Base-by-base conservation (phyloP, 2,888 invertebrate species). In the Acanthopleura granulata region DNA sequence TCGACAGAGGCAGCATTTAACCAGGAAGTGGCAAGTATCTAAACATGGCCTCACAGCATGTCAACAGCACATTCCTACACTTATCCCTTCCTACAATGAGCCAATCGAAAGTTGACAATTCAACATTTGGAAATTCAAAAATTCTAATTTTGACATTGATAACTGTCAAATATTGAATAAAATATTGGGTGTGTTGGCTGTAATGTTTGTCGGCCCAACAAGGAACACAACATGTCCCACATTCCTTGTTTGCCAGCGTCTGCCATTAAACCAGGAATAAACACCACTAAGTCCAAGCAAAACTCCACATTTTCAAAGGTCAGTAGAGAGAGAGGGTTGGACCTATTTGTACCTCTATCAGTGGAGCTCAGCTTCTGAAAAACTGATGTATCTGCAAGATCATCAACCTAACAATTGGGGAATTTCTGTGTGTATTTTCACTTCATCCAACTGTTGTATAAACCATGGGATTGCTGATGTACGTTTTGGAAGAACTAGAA, bases 141-240 rank as follows among this genome's bases (percentile, higher is more conserved):
- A 27, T 22, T 66, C 29, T 15, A 66, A 66, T 66, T 25, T 66
- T 66, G 66, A 66, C 66, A 66, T 66, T 66, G 66, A 66, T 66
- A 66, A 66, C 66, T 66, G 6, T 16, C 29, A 66, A 66, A 66
- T 66, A 66, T 27, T 66, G 66, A 66, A 27, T 27, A 22, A 66
- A 66, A 66, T 66, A 66, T 66, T 66, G 66, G 66, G 66, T 66
- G 66, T 66, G 66, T 66, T 57, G 66, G 29, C 16, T 22, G 66
- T 22, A 14, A 66, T 66, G 29, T 66, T 66, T 27, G 29, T 14
- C 1, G 66, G 66, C 16, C 25, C 25, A 66, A 27, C 22, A 16
- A 6, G 16, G 66, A 66, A 22, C 16, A 27, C 66, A 16, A 27
- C 25, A 27, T 27, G 66, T 27, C 29, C 25, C 14, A 66, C 27